Evolutionary conservation across 2,888 invertebrate genomes (phyloP), one percentile per base, ranked within the genome.

Genomic region (Tenthredo notha): DNA sequence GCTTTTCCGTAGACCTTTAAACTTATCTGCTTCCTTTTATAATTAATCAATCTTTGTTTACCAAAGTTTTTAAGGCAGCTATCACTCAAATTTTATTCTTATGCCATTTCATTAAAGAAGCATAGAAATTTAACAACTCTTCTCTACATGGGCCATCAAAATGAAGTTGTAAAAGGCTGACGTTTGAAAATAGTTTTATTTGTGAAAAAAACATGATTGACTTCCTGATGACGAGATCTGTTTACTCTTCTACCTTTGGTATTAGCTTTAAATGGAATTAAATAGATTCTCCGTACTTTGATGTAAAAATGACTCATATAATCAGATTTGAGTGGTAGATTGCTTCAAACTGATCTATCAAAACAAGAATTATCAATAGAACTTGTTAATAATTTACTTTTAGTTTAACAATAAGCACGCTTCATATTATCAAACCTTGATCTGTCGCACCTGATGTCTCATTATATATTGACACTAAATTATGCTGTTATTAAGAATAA

Each of bases 341-440:
- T 37, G 29, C 25, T 77, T 54, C 15, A 3, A 77, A 77, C 77
- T 50, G 18, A 77, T 54, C 9, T 47, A 77, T 77, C 5, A 33
- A 77, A 77, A 77, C 70, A 37, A 84, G 33, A 43, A 84, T 84
- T 70, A 84, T 50, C 37, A 33, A 12, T n/a, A 18, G n/a, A 33
- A 58, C 47, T 54, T 80, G 58, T 33, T 40, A 37, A 33, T 37
- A n/a, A 25, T 33, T 70, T n/a, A 37, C 33, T 37, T 33, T n/a
- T 5, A 70, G 70, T 70, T 1, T 10, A 33, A 37, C 70, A 70
- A 70, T 70, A 58, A 29, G 58, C 15, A 50, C 58, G 61, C 54
- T 78, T 80, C 15, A 58, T n/a, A 25, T 40, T 33, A 37, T 9
- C n/a, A 54, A 80, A 21, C 50, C 37, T 50, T 25, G 18, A 80